Conservation (phyloP, 2,113 vertebrate species). For the Cyanistes caeruleus region DNA sequence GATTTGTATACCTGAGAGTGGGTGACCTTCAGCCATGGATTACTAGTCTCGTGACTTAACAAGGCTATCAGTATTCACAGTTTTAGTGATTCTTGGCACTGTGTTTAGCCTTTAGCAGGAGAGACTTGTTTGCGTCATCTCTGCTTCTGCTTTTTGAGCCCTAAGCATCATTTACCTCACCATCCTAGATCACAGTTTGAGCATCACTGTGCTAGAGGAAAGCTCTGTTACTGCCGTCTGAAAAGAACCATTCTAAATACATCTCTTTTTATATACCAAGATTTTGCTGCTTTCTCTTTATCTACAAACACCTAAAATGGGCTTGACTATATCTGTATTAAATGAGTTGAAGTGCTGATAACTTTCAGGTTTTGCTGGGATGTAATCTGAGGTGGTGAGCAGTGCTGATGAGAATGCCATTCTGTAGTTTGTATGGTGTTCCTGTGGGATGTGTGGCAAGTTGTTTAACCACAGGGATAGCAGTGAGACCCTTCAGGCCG, state of each 20-base stretch:
- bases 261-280: not conserved
- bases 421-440: not conserved
- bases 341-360: not conserved
- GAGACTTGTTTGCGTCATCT: not conserved
- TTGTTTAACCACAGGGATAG: not conserved
- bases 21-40: not conserved
- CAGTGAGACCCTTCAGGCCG: not conserved
- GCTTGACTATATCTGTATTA: not conserved
- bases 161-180: rapidly evolving
- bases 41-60: not conserved
- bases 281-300: not conserved
- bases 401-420: not conserved
- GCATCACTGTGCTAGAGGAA: not conserved
- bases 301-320: not conserved
- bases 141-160: not conserved
- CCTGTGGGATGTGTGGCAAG: not conserved
- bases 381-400: not conserved
- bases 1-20: not conserved
- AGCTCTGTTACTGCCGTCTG: not conserved
- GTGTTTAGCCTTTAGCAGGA: not conserved
- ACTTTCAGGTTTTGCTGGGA: not conserved
- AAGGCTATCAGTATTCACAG: not conserved
- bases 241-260: not conserved
- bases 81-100: not conserved
- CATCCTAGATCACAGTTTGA: not conserved